These are phyloP conservation scores for Lepidocolaptes lacrymiger DNA, from an alignment of 2,797 vertebrate species.

Conservation along the genomic window DNA sequence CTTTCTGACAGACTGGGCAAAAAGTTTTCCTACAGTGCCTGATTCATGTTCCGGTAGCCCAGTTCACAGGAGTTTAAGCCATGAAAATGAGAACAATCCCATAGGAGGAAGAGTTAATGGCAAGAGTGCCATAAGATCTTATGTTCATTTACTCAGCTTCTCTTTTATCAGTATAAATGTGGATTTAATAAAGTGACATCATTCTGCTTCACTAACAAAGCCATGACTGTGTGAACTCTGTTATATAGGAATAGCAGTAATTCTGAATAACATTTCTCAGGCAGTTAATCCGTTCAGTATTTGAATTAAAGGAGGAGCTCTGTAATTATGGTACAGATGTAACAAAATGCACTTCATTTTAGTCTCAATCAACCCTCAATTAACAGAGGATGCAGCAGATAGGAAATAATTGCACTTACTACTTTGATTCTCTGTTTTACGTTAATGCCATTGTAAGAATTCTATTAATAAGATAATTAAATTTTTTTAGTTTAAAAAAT, in stretches of 20 bases:
- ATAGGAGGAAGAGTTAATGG: neutral
- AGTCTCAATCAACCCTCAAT: neutral
- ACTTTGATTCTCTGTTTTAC: slow-evolving; percentile 20
- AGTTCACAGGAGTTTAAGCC: neutral
- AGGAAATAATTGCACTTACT: neutral
- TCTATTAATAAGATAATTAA: neutral
- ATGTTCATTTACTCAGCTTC: neutral
- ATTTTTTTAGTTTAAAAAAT: neutral
- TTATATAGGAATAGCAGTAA: neutral
- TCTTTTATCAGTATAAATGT: neutral
- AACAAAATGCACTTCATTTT: slow-evolving; percentile 23
- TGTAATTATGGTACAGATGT: neutral
- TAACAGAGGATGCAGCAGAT: neutral
- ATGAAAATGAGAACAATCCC: neutral
- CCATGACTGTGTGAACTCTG: neutral
- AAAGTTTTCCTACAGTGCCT: neutral
- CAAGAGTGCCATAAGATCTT: neutral
- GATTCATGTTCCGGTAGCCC: neutral
- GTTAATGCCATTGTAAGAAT: neutral
- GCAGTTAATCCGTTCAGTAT: neutral
- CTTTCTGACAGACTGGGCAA: neutral
- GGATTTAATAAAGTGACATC: neutral
- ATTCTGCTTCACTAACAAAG: neutral
- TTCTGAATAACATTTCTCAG: neutral
- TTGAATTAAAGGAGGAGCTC: slow-evolving; percentile 42